Conservation (phyloP, 1,140 invertebrate genomes). For the Dendrolimus punctatus region DNA sequence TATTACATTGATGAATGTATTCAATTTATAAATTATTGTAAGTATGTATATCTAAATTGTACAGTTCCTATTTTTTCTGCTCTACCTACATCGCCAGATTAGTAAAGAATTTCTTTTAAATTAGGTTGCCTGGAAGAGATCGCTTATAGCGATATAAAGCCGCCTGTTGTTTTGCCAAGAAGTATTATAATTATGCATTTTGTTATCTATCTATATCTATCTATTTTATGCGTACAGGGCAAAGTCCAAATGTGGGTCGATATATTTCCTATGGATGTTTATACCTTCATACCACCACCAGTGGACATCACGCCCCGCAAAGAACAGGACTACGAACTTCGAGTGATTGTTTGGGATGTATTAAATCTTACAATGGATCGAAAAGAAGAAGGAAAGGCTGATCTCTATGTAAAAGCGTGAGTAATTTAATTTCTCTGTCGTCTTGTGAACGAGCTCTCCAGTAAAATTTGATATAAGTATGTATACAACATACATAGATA, state of each 20-base stretch:
- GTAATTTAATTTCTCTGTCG: conserved; percentile 12
- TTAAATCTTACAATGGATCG: conserved; percentile 84
- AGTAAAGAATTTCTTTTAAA: no score
- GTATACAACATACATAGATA: no score
- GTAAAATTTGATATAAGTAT: no score
- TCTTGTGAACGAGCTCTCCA: no score
- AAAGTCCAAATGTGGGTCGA: conserved; percentile 94
- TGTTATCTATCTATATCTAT: no score
- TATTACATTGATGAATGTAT: no score
- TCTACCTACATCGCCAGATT: no score
- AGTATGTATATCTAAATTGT: no score
- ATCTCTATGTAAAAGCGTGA: conserved; percentile 91
- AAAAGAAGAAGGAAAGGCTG: conserved; percentile 77
- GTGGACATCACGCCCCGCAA: conserved; percentile 85
- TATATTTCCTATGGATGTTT: conserved; percentile 79
- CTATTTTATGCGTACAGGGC: conserved; percentile 72
- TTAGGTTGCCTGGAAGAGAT: no score
- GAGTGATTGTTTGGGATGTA: conserved; percentile 88
- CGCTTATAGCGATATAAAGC: no score
- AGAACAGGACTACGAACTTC: conserved; percentile 84
- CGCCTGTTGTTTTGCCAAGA: not conserved
- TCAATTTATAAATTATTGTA: no score
- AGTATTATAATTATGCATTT: not conserved
- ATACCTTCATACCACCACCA: conserved; percentile 74
- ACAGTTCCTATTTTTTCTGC: no score